Percentiles rank a stretch among this genome's conserved stretches.
Conservation (phyloP, 1,140 invertebrate genomes). For the Sogatella furcifera region DNA sequence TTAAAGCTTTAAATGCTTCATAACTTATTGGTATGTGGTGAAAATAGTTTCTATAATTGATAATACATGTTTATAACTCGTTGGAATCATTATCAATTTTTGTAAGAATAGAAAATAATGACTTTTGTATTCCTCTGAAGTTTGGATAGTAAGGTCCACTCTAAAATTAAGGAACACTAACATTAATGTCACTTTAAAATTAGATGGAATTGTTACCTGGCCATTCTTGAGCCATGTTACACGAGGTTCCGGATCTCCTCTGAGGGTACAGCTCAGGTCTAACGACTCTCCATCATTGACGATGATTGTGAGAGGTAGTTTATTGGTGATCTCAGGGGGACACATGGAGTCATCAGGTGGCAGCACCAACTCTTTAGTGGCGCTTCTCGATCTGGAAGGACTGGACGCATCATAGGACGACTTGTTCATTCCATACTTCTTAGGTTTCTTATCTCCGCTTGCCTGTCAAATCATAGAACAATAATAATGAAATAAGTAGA, state of each 20-base stretch:
- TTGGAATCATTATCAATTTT: too few relatives aligned
- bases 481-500: too few relatives aligned
- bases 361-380: slow-evolving; percentile 79
- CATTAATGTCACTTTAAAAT: too few relatives aligned
- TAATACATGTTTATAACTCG: too few relatives aligned
- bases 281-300: slow-evolving; percentile 75
- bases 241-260: slow-evolving; percentile 84
- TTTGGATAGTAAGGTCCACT: too few relatives aligned
- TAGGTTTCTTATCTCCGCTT: slow-evolving; percentile 27
- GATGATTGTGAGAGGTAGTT: slow-evolving; percentile 50
- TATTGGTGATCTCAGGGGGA: slow-evolving; percentile 66
- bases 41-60: too few relatives aligned
- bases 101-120: too few relatives aligned
- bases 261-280: slow-evolving; percentile 63
- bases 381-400: slow-evolving; percentile 69
- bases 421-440: slow-evolving; percentile 59
- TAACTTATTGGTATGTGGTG: too few relatives aligned
- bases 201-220: slow-evolving; percentile 35
- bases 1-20: too few relatives aligned
- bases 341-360: slow-evolving; percentile 80
- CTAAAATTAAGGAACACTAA: too few relatives aligned
- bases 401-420: slow-evolving; percentile 41
- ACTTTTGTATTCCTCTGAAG: too few relatives aligned
- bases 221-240: slow-evolving; percentile 77
- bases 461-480: background rate